Conservation (phyloP, 2,113 vertebrate genomes). For the Prolemur simus region DNA sequence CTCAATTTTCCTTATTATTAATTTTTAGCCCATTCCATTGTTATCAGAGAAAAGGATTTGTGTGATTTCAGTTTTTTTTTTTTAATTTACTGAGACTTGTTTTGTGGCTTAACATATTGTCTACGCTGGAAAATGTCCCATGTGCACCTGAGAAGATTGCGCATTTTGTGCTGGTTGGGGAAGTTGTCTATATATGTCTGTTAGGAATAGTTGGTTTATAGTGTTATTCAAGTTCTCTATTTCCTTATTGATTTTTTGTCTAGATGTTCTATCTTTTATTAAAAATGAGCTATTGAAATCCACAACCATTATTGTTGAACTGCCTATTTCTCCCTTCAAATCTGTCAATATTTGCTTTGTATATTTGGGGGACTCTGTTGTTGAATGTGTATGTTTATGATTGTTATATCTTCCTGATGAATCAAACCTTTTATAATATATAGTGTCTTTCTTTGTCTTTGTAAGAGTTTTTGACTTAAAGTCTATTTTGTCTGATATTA, state of each 20-base stretch:
- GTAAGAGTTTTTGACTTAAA: not conserved
- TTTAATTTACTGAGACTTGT: not conserved
- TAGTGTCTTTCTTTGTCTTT: not conserved
- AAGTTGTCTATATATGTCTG: not conserved
- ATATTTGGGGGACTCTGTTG: not conserved
- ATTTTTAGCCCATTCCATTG: not conserved
- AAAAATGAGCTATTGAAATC: not conserved
- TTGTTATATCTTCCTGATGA: not conserved
- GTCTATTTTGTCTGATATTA: not conserved
- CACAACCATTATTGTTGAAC: not conserved
- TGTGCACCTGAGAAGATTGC: not conserved
- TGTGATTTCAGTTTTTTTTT: not conserved
- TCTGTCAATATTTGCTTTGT: not conserved
- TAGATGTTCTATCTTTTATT: not conserved
- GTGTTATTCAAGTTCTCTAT: not conserved
- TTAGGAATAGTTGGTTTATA: not conserved
- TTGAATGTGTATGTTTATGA: not conserved
- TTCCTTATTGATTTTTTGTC: not conserved
- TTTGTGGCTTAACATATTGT: not conserved
- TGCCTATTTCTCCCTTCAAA: not conserved
- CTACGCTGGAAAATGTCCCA: not conserved
- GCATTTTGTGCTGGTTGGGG: not conserved
- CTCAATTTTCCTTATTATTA: not conserved
- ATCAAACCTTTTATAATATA: not conserved
- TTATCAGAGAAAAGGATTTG: not conserved